phyloP scores from a whole-genome alignment of 2,113 vertebrate genomes.

The Sclerurus mexicanus region DNA sequence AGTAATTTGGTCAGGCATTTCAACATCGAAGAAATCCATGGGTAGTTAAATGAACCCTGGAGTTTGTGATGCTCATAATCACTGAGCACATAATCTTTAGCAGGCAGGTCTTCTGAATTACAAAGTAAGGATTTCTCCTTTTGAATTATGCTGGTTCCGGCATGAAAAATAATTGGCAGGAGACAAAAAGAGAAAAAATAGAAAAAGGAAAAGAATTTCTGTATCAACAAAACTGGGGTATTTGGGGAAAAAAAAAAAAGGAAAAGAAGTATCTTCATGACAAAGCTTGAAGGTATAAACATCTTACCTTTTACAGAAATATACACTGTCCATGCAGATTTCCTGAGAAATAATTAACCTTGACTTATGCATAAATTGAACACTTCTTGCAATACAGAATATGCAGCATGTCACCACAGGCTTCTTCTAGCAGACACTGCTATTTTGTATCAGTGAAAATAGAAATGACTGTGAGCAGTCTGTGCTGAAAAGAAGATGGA shows the following conservation, averaged over 20 bases:
- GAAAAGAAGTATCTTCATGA: background rate
- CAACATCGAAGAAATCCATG: background rate
- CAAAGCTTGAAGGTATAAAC: background rate
- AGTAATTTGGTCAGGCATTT: conserved; percentile 13
- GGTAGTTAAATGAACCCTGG: background rate
- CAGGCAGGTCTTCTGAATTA: background rate
- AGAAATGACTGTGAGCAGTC: background rate
- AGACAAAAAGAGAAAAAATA: background rate
- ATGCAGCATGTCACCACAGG: background rate
- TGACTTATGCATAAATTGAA: background rate
- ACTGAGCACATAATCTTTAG: background rate
- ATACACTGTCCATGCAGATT: background rate
- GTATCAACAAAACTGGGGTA: background rate
- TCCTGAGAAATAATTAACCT: background rate
- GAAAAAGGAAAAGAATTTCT: background rate
- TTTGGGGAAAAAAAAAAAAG: background rate
- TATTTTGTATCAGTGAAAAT: background rate
- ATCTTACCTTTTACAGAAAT: background rate
- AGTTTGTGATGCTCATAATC: background rate
- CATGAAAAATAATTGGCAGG: background rate
- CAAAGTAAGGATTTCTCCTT: background rate
- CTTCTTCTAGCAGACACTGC: background rate
- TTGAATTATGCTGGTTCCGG: background rate
- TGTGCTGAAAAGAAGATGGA: background rate
- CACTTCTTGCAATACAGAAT: background rate